Percentiles rank a stretch among this genome's conserved stretches.
These are phyloP conservation scores for Aradophagus sp. DNA, from an alignment of 1,140 invertebrate species.

Conservation along the genomic window DNA sequence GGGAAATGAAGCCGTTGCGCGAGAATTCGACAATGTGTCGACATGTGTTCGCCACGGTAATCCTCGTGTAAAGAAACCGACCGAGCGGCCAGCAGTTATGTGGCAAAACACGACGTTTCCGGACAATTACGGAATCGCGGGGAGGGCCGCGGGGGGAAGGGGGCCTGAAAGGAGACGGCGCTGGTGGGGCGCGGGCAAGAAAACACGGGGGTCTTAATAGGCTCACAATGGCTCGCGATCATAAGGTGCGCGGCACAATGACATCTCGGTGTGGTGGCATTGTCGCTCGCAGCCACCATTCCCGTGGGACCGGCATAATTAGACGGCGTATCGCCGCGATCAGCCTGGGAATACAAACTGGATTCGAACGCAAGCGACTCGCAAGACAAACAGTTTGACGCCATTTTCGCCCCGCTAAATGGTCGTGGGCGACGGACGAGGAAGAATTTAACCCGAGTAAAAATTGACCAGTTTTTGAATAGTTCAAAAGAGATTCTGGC, in stretches of 20 bases:
- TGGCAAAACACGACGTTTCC: constrained; percentile 31
- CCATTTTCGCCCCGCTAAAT: no score
- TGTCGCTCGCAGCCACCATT: constrained; percentile 39
- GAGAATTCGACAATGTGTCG: constrained; percentile 51
- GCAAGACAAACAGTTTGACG: no score
- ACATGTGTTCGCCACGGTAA: constrained; percentile 59
- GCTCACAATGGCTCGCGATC: constrained; percentile 57
- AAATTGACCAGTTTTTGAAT: no score
- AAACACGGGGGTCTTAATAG: constrained; percentile 60
- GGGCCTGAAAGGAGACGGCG: constrained; percentile 19
- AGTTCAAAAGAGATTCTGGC: no score
- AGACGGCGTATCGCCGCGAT: constrained; percentile 54
- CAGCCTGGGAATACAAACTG: constrained; percentile 57
- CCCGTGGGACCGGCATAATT: constrained; percentile 59
- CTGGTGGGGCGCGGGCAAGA: constrained; percentile 27
- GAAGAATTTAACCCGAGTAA: no score
- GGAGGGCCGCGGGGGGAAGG: constrained; percentile 8
- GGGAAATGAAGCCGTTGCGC: constrained; percentile 32
- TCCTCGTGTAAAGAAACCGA: constrained; percentile 30
- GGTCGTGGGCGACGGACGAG: no score
- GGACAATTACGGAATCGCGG: constrained; percentile 44
- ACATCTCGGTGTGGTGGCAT: constrained; percentile 52
- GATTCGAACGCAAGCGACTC: constrained; percentile 18
- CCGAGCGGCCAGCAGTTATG: constrained; percentile 21
- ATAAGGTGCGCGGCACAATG: constrained; percentile 59